Conservation (phyloP, 2,113 vertebrate genomes). For the Mesitornis unicolor region DNA sequence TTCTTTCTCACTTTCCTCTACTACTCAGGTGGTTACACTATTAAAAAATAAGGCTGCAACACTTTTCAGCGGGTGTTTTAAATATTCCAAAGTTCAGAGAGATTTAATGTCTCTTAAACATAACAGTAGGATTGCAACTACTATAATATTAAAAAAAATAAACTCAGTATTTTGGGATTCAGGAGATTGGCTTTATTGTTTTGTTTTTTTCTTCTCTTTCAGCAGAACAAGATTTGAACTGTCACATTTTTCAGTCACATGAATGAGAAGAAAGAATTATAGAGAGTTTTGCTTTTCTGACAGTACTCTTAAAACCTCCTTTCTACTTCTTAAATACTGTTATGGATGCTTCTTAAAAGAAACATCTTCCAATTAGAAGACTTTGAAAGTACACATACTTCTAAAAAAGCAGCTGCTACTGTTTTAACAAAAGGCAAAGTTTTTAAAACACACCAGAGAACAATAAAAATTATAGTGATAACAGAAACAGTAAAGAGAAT, state of each 20-base stretch:
- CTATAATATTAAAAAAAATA: not conserved
- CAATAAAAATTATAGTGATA: not conserved
- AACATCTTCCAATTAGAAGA: not conserved
- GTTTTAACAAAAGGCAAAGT: not conserved
- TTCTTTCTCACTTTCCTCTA: not conserved
- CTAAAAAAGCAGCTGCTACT: not conserved
- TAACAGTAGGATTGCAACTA: not conserved
- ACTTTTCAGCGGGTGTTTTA: not conserved
- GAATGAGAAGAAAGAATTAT: not conserved
- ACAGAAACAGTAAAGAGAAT: not conserved
- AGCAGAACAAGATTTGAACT: not conserved
- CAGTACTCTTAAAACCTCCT: not conserved
- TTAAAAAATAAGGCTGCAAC: rapidly evolving
- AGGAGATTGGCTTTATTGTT: not conserved
- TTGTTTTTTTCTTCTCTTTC: not conserved
- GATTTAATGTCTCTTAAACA: not conserved
- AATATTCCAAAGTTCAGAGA: not conserved
- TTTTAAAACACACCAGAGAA: not conserved
- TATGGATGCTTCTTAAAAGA: not conserved
- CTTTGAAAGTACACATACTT: not conserved
- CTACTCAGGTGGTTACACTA: not conserved
- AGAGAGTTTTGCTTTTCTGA: not conserved
- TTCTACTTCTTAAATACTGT: not conserved
- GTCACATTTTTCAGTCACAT: not conserved
- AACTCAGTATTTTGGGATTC: not conserved